Percentiles rank a stretch among this genome's conserved stretches.
These are phyloP conservation scores for Dasysyrphus albostriatus DNA, from an alignment of 2,888 invertebrate genomes.

Conservation along the genomic window DNA sequence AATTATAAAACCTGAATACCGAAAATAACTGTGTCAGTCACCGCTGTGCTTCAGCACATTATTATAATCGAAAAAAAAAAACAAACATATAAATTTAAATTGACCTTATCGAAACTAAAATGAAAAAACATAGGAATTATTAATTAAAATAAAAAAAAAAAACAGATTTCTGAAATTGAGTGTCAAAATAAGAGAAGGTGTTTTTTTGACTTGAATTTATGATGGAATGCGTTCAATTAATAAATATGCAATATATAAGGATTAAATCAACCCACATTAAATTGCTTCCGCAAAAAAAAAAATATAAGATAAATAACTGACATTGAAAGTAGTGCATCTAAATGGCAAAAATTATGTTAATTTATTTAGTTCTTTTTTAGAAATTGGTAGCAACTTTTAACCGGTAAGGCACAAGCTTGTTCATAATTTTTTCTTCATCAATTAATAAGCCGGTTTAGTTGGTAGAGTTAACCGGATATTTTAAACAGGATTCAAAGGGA, in stretches of 20 bases:
- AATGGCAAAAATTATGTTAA: constrained; percentile 10
- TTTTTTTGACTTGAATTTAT: constrained; percentile 3
- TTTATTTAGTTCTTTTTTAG: neutral
- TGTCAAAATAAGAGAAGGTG: constrained; percentile 10
- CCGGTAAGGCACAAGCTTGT: constrained; percentile 5
- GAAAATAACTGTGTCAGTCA: constrained; percentile 32
- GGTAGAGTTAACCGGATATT: neutral
- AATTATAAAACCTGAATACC: constrained; percentile 24
- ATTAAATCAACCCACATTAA: neutral
- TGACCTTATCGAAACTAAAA: constrained; percentile 18
- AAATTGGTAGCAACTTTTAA: neutral
- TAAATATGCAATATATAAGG: constrained; percentile 3
- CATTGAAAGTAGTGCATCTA: neutral
- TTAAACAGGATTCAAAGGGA: neutral
- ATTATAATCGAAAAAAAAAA: constrained; percentile 13
- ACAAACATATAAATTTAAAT: constrained; percentile 14
- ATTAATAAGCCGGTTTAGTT: neutral
- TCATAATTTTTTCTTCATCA: neutral
- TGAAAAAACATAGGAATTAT: neutral
- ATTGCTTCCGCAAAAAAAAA: constrained; percentile 21
- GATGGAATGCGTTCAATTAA: neutral
- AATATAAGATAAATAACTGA: neutral
- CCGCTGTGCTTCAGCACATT: constrained; percentile 6
- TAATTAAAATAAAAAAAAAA: neutral
- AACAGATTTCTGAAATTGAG: constrained; percentile 25